phyloP scores from a whole-genome alignment of 2,797 vertebrate genomes.

The Xenopus petersii region DNA sequence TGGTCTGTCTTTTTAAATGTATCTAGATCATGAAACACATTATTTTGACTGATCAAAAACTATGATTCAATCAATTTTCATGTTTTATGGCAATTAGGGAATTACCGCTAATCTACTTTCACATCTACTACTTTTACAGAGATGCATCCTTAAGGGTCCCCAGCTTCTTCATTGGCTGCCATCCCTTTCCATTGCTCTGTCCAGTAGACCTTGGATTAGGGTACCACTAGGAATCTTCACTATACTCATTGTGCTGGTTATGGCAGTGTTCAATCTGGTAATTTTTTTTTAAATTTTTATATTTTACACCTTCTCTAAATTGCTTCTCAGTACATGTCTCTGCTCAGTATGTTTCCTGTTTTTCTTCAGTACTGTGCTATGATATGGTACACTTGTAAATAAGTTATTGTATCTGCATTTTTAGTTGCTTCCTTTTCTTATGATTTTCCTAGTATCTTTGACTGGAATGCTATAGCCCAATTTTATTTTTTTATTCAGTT shows the following conservation, averaged over 20 bases:
- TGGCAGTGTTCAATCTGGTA: constrained; percentile 83
- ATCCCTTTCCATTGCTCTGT: constrained; percentile 60
- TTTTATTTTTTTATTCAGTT: constrained; percentile 56
- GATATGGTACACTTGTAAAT: too few species aligned
- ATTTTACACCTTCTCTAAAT: background rate
- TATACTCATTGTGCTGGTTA: constrained; percentile 73
- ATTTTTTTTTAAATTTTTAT: constrained; percentile 15
- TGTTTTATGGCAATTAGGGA: too few species aligned
- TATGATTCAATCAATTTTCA: too few species aligned
- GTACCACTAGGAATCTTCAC: constrained; percentile 70
- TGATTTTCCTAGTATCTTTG: too few species aligned
- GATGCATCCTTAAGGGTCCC: constrained; percentile 74
- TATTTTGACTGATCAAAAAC: too few species aligned
- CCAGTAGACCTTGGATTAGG: constrained; percentile 66
- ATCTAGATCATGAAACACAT: too few species aligned
- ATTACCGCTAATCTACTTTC: background rate
- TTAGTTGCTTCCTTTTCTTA: too few species aligned
- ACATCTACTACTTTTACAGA: constrained; percentile 57
- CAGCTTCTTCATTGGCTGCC: constrained; percentile 70
- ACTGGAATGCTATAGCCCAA: too few species aligned
- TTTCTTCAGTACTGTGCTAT: background rate
- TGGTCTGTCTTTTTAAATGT: too few species aligned
- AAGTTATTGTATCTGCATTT: too few species aligned
- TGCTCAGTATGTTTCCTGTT: background rate
- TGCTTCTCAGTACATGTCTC: too few species aligned